Evolutionary conservation across 2,113 vertebrate species (phyloP).

Genomic region (Sigmodon hispidus): DNA sequence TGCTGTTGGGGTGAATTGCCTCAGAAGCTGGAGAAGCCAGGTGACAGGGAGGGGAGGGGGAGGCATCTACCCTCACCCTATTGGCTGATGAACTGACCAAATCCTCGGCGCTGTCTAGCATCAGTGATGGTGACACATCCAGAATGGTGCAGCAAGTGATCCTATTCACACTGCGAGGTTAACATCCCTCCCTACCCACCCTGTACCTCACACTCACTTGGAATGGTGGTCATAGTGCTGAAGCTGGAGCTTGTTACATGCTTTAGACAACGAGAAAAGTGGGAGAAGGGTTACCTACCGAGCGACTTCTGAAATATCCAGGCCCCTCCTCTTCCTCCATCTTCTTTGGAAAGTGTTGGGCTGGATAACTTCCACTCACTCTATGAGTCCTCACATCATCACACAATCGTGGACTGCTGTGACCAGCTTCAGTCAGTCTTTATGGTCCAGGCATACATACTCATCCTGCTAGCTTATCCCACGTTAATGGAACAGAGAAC

Average conservation of each 20-base stretch:
- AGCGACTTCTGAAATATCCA: not conserved
- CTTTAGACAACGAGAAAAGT: not conserved
- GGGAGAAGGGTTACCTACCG: not conserved
- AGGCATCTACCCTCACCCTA: not conserved
- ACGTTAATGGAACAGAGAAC: not conserved
- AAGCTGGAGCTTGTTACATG: not conserved
- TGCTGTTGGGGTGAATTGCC: not conserved
- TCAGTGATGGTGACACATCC: not conserved
- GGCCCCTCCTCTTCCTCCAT: not conserved
- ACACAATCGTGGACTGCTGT: not conserved
- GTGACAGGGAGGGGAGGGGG: rapidly evolving
- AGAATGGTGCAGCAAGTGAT: not conserved
- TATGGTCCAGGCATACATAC: not conserved
- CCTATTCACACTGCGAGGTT: not conserved
- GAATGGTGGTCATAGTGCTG: not conserved
- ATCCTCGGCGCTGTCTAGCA: rapidly evolving
- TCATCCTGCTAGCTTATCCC: rapidly evolving
- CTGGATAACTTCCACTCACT: not conserved
- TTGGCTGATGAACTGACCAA: rapidly evolving
- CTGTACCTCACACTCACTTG: not conserved
- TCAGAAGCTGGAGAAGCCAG: not conserved
- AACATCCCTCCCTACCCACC: rapidly evolving
- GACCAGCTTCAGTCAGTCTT: rapidly evolving
- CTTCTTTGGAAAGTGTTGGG: not conserved
- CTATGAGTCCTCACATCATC: rapidly evolving